A percentile compares a stretch with the other conserved stretches of the same genome.
phyloP scores from a whole-genome alignment of 1,140 invertebrate species.

The Drosophila ercepeae region DNA sequence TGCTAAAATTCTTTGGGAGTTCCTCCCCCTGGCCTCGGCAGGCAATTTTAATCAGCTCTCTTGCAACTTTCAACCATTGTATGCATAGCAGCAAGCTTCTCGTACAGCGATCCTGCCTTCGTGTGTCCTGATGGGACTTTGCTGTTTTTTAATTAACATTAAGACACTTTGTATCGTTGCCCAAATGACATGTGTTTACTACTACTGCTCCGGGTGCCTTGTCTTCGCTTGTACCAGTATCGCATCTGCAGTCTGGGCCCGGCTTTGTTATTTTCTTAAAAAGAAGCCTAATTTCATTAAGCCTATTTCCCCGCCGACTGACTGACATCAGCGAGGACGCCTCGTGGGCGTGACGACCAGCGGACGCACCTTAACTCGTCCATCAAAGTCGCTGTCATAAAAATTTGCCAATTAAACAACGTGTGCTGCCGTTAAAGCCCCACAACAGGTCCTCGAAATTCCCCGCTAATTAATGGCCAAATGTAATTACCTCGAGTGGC shows the following conservation, averaged over 20 bases:
- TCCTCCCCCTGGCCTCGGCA: neutral
- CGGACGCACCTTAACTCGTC: constrained; percentile 33
- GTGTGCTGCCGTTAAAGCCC: constrained; percentile 16
- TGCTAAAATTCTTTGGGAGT: constrained; percentile 10
- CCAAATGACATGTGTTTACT: constrained; percentile 71
- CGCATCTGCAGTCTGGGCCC: constrained; percentile 13
- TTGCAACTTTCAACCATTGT: constrained; percentile 51
- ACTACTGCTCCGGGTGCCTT: constrained; percentile 20
- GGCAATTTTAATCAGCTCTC: constrained; percentile 56
- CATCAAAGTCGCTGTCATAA: constrained; percentile 54
- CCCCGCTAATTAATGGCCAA: constrained; percentile 41
- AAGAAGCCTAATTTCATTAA: constrained; percentile 54
- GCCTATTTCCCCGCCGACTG: constrained; percentile 28
- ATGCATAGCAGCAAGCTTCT: constrained; percentile 19
- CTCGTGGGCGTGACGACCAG: constrained; percentile 9
- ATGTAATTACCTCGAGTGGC: constrained; percentile 40
- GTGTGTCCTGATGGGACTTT: constrained; percentile 42
- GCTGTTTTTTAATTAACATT: constrained; percentile 79
- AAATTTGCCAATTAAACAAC: constrained; percentile 55
- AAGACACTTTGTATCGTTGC: constrained; percentile 64
- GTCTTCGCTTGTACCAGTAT: constrained; percentile 26
- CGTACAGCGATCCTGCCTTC: constrained; percentile 4
- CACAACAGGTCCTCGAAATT: constrained; percentile 14
- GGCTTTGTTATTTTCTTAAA: constrained; percentile 16
- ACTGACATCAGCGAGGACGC: constrained; percentile 38